Percentiles rank a stretch among this genome's conserved stretches.
phyloP scores from a whole-genome alignment of 1,140 invertebrate genomes.

The Neotoxoptera formosana region DNA sequence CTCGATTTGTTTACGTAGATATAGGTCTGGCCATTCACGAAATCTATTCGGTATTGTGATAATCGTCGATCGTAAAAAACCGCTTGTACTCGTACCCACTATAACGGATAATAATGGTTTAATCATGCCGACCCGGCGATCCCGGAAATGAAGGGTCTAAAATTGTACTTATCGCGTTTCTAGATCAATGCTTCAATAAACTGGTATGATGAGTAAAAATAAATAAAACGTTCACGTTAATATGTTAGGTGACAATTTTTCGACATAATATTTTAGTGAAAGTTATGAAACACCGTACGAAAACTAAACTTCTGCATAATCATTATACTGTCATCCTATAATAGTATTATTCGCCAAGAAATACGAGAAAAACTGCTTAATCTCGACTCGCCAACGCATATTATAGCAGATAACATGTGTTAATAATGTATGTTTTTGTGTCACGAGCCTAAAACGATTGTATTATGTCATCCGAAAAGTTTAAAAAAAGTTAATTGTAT shows the following conservation, averaged over 20 bases:
- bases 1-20: neutral
- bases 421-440: neutral
- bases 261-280: neutral
- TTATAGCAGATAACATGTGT: neutral
- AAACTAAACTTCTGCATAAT: neutral
- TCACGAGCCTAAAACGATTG: neutral
- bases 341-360: neutral
- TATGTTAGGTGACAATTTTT: neutral
- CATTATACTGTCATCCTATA: too few relatives aligned
- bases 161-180: neutral
- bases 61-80: neutral
- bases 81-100: too few relatives aligned
- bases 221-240: neutral
- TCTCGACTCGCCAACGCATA: neutral
- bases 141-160: constrained; percentile 11
- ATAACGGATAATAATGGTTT: neutral
- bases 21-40: constrained; percentile 5
- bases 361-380: neutral
- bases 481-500: constrained; percentile 28
- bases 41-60: neutral
- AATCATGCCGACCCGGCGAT: neutral
- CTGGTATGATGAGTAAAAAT: neutral
- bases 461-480: neutral
- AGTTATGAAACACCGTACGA: neutral
- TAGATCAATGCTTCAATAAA: neutral